Conservation (phyloP, 2,797 vertebrate species). For the Halcyon smyrnensis region DNA sequence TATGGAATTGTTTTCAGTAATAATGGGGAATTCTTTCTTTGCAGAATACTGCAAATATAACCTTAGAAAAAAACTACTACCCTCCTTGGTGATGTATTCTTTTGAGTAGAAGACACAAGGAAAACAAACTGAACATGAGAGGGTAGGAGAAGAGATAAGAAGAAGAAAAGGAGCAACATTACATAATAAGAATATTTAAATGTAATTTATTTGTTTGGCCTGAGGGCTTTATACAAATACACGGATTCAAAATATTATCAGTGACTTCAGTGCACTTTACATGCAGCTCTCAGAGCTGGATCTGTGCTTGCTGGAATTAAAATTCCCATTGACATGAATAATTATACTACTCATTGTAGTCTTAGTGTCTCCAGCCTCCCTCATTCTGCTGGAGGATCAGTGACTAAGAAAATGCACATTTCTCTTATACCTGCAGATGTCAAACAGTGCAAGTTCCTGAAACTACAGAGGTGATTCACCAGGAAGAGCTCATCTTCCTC, state of each 20-base stretch:
- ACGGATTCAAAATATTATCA: neutral
- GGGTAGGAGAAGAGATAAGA: neutral
- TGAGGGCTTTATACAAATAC: neutral
- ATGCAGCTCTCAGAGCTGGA: neutral
- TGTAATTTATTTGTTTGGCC: neutral
- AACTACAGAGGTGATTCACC: neutral
- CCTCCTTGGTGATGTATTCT: neutral
- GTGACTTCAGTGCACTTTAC: neutral
- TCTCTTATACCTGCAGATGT: neutral
- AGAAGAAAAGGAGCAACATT: neutral
- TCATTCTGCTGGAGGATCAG: neutral
- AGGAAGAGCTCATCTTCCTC: neutral
- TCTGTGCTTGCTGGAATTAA: neutral
- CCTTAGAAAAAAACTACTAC: neutral
- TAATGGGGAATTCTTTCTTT: neutral
- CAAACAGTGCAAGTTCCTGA: neutral
- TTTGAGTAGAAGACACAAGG: neutral
- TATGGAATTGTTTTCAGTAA: neutral
- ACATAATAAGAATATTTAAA: neutral
- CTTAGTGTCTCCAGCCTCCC: neutral
- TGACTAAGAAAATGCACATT: accelerated
- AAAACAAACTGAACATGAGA: neutral
- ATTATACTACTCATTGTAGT: neutral
- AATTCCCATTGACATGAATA: neutral
- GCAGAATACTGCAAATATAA: neutral